phyloP scores from a whole-genome alignment of 35 echinoderm and acorn worm genomes.

The Apostichopus californicus region DNA sequence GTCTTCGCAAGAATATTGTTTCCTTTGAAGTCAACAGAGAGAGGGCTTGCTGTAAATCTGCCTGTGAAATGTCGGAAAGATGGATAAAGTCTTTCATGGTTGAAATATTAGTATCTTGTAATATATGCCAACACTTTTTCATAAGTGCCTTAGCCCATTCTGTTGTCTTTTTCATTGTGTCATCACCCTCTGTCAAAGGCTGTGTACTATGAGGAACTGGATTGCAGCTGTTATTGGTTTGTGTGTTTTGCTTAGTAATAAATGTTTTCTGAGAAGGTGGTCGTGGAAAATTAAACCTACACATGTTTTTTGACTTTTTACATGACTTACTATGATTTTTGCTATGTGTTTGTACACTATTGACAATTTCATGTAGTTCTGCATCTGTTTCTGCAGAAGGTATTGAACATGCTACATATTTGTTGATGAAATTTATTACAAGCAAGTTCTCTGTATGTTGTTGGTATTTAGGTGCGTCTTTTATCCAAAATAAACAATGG shows the following conservation, averaged over 20 bases:
- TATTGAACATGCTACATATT: conserved; percentile 59
- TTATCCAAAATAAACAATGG: conserved; percentile 47
- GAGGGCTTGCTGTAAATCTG: no score
- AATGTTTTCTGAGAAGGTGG: conserved; percentile 39
- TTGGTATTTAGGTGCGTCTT: not conserved
- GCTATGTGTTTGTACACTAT: conserved; percentile 57
- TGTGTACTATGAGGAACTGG: no score
- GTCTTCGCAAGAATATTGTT: not conserved
- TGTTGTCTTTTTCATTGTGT: no score
- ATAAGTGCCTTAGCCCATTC: no score
- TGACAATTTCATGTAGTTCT: conserved; percentile 70
- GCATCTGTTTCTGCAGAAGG: conserved; percentile 45
- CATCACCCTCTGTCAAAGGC: no score
- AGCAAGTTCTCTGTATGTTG: conserved; percentile 23
- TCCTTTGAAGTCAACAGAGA: not conserved
- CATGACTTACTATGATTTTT: conserved; percentile 77
- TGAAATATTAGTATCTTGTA: no score
- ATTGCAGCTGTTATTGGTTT: no score
- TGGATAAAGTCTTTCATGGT: no score
- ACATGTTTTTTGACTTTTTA: conserved; percentile 31
- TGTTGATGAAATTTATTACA: conserved; percentile 63
- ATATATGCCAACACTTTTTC: no score
- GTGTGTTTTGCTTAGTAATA: no score
- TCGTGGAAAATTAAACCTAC: conserved; percentile 79
- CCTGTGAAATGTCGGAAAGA: no score